Evolutionary conservation across 2,888 invertebrate species (phyloP), one percentile per base, ranked within the genome.

Genomic region (Gonocerus acuteangulatus): DNA sequence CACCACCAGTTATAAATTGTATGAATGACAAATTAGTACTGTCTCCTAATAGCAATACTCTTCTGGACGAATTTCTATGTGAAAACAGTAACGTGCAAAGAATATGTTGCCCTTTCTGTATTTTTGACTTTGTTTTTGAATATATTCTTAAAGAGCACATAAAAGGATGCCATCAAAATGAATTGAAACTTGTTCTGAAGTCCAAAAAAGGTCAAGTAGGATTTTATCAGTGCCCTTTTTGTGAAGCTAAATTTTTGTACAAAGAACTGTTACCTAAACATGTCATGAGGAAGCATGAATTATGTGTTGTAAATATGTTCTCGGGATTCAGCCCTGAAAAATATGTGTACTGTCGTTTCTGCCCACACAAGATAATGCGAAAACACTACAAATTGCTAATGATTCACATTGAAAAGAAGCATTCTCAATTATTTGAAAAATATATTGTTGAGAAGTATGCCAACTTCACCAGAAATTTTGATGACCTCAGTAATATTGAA

Each of bases 41-140:
- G 18, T 52, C 54, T 15, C 54, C 54, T 18, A 57, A 18, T n/a
- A 47, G 57, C 32, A 44, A 45, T 16, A 19, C 22, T 45, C 21
- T 62, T 2, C 42, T 67, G 22, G 62, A 64, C 42, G 62, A 64
- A 44, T 62, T 68, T 45, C 62, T 68, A 15, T 61, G 62, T 13
- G 67, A 69, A 36, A 64, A 63, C 22, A 65, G 64, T 48, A 66
- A 62, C 22, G 62, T 66, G 2, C 57, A 58, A 21, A 45, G 67
- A 23, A 61, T 70, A 1, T 69, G 65, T 48, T 70, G 70, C 60
- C 69, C 70, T 7, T 70, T 70, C 58, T 70, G 70, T 64, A 52
- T 63, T 15, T 64, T 66, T 51, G 67, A 68, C 44, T 69, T 66
- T 62, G 66, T 65, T 6, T 69, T 66, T 65, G 69, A 69, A 61